Evolutionary conservation across 2,113 vertebrate genomes (phyloP).

Genomic region (Piaya cayana): DNA sequence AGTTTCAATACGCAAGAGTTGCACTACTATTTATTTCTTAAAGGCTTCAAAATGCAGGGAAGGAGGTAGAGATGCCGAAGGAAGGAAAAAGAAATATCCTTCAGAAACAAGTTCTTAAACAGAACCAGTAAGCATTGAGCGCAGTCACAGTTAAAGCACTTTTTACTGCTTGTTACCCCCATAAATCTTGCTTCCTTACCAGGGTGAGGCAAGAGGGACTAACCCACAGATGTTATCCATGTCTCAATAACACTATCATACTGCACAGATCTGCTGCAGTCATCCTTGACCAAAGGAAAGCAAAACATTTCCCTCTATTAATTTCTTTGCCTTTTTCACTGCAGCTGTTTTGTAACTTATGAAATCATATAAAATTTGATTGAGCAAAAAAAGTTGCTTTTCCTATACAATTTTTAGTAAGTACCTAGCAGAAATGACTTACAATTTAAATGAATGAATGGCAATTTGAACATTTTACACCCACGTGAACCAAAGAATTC

Average conservation of each 20-base stretch:
- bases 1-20: background rate
- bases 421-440: background rate
- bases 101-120: background rate
- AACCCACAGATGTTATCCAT: background rate
- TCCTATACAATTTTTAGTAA: background rate
- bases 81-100: background rate
- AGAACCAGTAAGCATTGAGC: background rate
- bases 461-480: background rate
- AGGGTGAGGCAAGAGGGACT: background rate
- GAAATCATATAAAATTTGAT: background rate
- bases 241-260: background rate
- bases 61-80: background rate
- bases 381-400: background rate
- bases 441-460: background rate
- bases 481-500: background rate
- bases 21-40: background rate
- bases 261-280: background rate
- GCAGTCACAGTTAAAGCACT: background rate
- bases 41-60: background rate
- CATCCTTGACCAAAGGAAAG: background rate
- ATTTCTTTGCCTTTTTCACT: background rate
- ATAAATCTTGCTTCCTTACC: background rate
- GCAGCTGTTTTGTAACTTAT: background rate
- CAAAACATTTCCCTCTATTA: background rate
- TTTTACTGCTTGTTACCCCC: background rate